Evolutionary conservation across 2,797 vertebrate species (phyloP).

Genomic region (Rachycentron canadum): DNA sequence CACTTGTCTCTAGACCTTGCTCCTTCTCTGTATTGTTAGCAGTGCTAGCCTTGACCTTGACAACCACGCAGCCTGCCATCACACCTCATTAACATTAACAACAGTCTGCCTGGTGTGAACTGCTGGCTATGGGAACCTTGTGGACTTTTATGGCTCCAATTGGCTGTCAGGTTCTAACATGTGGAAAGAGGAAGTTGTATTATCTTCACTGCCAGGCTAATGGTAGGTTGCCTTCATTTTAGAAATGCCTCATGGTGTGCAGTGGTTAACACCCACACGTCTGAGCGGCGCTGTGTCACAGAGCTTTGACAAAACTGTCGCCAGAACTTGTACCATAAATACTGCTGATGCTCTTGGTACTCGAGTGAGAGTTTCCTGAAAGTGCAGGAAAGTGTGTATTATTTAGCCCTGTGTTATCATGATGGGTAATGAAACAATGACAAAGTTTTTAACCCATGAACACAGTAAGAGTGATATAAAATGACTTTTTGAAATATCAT

Average conservation of each 20-base stretch:
- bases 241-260: slow-evolving; percentile 56
- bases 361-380: not conserved
- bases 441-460: too few species aligned
- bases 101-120: slow-evolving; percentile 74
- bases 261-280: slow-evolving; percentile 51
- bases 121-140: slow-evolving; percentile 69
- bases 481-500: not conserved
- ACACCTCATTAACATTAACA: slow-evolving; percentile 80
- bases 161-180: slow-evolving; percentile 76
- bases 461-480: too few species aligned
- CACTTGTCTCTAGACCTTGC: slow-evolving; percentile 9
- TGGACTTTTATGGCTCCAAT: slow-evolving; percentile 75
- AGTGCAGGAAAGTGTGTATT: not conserved
- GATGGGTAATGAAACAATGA: not conserved
- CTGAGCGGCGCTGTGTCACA: slow-evolving; percentile 23
- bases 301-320: slow-evolving; percentile 15
- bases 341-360: slow-evolving; percentile 1
- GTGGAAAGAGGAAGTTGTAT: slow-evolving; percentile 79
- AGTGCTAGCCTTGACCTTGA: slow-evolving; percentile 78
- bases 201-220: slow-evolving; percentile 73
- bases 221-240: slow-evolving; percentile 63
- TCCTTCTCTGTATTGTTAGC: slow-evolving; percentile 26
- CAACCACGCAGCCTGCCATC: slow-evolving; percentile 69
- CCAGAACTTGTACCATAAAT: slow-evolving; percentile 2
- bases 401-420: not conserved